Conservation (phyloP, 2,797 vertebrate species). For the Poecilia wingei region DNA sequence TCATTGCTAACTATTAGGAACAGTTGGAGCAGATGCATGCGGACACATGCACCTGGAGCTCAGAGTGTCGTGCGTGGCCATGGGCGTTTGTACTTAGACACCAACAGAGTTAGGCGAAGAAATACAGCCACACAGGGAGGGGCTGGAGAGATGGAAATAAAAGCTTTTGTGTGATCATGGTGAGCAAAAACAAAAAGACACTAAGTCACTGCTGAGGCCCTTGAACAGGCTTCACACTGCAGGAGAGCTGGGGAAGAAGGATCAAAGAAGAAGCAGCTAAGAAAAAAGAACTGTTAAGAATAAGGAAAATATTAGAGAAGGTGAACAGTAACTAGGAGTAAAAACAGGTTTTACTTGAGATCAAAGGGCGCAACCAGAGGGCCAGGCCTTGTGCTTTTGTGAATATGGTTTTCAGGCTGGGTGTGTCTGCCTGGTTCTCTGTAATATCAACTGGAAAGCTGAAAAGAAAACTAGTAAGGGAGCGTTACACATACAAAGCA, state of each 20-base stretch:
- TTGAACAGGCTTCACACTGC: constrained; percentile 44
- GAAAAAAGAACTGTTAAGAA: constrained; percentile 24
- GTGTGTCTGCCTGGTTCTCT: constrained; percentile 41
- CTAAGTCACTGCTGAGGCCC: constrained; percentile 40
- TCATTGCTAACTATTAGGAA: constrained; percentile 38
- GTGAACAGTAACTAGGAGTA: constrained; percentile 20
- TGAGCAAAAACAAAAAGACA: constrained; percentile 52
- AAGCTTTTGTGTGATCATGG: constrained; percentile 38
- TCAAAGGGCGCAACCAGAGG: constrained; percentile 35
- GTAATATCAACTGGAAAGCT: constrained; percentile 33
- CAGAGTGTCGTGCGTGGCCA: constrained; percentile 20
- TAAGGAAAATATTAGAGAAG: constrained; percentile 8
- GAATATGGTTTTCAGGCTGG: constrained; percentile 28
- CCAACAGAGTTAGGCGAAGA: constrained; percentile 38
- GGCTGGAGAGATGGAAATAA: constrained; percentile 24
- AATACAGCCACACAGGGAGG: constrained; percentile 17
- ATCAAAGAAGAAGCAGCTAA: constrained; percentile 34
- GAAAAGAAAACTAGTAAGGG: constrained; percentile 38
- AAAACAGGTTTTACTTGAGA: constrained; percentile 37
- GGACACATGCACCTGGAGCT: constrained; percentile 42
- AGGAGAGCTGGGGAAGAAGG: constrained; percentile 30
- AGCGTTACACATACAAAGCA: constrained; percentile 58
- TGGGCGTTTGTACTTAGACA: constrained; percentile 41
- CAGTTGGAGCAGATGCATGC: constrained; percentile 45
- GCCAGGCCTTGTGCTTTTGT: constrained; percentile 13